phyloP scores from a whole-genome alignment of 2,888 invertebrate genomes.

The Caenorhabditis afra region DNA sequence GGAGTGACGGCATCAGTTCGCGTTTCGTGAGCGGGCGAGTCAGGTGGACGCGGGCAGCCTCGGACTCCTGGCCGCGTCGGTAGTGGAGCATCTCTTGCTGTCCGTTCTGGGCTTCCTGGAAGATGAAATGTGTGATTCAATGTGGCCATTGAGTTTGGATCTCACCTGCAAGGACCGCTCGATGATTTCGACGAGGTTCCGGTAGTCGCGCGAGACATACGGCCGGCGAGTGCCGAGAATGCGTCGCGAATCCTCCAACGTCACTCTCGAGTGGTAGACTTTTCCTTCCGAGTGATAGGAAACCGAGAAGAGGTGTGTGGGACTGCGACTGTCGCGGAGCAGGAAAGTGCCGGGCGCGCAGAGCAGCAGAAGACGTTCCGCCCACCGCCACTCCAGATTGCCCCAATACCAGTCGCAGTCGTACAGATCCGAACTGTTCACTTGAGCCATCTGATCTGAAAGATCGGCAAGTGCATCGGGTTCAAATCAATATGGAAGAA shows the following conservation, averaged over 20 bases:
- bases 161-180: constrained; percentile 40
- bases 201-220: constrained; percentile 44
- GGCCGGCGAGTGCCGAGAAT: constrained; percentile 47
- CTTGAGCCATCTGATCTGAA: neutral
- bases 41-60: constrained; percentile 58
- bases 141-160: neutral
- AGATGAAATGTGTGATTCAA: neutral
- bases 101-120: constrained; percentile 56
- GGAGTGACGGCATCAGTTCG: constrained; percentile 60
- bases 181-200: constrained; percentile 36
- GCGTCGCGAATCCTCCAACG: constrained; percentile 36
- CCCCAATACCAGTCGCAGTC: constrained; percentile 85
- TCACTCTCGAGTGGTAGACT: constrained; percentile 53
- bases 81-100: constrained; percentile 62
- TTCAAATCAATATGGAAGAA: neutral
- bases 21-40: constrained; percentile 53
- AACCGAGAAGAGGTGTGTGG: constrained; percentile 63
- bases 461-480: neutral
- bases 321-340: constrained; percentile 70
- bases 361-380: constrained; percentile 83
- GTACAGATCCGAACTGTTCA: constrained; percentile 33
- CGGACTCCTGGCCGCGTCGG: constrained; percentile 61
- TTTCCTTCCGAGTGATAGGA: constrained; percentile 57
- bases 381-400: constrained; percentile 86
- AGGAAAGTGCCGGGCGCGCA: constrained; percentile 73